Conservation (phyloP, 2,113 vertebrate genomes). For the Peromyscus californicus region DNA sequence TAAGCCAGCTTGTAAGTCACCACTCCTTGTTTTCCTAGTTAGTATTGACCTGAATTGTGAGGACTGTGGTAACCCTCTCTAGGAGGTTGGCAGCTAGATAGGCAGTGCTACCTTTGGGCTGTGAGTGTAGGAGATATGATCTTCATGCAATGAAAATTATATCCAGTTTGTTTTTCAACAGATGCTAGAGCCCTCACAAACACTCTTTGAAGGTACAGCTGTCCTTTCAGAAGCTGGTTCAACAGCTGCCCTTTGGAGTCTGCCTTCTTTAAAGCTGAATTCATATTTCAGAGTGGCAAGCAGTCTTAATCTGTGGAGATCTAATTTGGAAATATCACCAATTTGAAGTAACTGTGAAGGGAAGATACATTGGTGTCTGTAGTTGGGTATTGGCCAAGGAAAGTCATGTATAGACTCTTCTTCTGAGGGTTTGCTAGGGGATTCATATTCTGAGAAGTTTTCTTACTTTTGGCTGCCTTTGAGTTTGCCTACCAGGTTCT, state of each 20-base stretch:
- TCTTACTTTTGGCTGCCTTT: neutral
- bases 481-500: neutral
- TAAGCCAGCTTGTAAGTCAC: slow-evolving; percentile 9
- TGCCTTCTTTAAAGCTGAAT: slow-evolving; percentile 52
- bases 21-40: neutral
- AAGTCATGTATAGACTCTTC: neutral
- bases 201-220: slow-evolving; percentile 36
- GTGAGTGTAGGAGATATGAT: neutral
- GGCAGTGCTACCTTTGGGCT: neutral
- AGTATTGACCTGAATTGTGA: slow-evolving; percentile 16
- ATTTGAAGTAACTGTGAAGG: slow-evolving; percentile 42
- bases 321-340: slow-evolving; percentile 25
- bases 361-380: neutral
- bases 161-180: neutral
- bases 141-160: neutral
- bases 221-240: neutral
- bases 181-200: neutral
- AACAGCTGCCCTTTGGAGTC: neutral
- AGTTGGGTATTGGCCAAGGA: neutral
- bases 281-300: slow-evolving; percentile 10
- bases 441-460: neutral
- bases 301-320: slow-evolving; percentile 22
- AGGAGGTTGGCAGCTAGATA: neutral
- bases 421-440: neutral
- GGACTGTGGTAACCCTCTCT: neutral